Evolutionary conservation across 1,140 invertebrate genomes (phyloP).

Genomic region (honey bee (Apis mellifera)): Amel_HAv3.1 CM009942.2:8299001-8299500

Average conservation of each 20-base stretch:
- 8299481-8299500: too few species aligned
- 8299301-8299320: constrained; percentile 86
- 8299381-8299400: too few species aligned
- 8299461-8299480: too few species aligned
- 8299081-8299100: constrained; percentile 86
- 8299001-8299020: too few species aligned
- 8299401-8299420: too few species aligned
- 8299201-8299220: constrained; percentile 29
- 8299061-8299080: constrained; percentile 82
- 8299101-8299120: constrained; percentile 87
- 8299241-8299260: constrained; percentile 81
- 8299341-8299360: too few species aligned
- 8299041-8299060: constrained; percentile 70
- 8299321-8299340: constrained; percentile 75
- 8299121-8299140: constrained; percentile 80
- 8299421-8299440: too few species aligned
- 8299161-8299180: constrained; percentile 29
- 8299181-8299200: constrained; percentile 49
- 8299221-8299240: constrained; percentile 76
- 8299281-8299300: constrained; percentile 85
- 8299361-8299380: too few species aligned
- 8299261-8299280: constrained; percentile 85
- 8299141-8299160: constrained; percentile 80
- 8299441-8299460: too few species aligned
- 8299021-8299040: neutral